A percentile compares a stretch with the other conserved stretches of the same genome.
These are phyloP conservation scores for Apostichopus leukothele DNA, from an alignment of 53 echinoderm and acorn worm species.

Conservation along the genomic window DNA sequence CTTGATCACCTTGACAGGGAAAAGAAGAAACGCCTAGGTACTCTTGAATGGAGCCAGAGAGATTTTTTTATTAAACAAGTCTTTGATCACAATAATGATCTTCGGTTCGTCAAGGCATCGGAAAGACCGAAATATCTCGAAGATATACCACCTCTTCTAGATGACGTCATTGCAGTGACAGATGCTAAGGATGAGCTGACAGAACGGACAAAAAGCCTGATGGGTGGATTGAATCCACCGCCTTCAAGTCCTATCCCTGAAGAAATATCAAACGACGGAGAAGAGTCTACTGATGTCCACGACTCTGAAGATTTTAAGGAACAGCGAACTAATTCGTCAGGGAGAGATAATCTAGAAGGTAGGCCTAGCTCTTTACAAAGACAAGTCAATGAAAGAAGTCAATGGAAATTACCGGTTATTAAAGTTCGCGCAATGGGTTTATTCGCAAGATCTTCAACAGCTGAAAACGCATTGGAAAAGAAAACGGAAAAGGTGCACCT, in stretches of 20 bases:
- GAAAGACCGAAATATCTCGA: constrained; percentile 67
- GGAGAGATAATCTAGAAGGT: background rate
- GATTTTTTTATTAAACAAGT: constrained; percentile 90
- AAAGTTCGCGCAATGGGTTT: constrained; percentile 77
- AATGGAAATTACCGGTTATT: constrained; percentile 56
- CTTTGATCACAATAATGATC: constrained; percentile 80
- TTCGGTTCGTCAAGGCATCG: constrained; percentile 82
- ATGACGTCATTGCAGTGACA: background rate
- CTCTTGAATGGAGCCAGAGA: constrained; percentile 79
- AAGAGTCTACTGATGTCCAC: background rate
- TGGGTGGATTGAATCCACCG: background rate
- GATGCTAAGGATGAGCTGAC: background rate
- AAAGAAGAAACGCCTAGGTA: constrained; percentile 59
- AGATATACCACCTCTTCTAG: background rate
- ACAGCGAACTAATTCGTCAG: background rate
- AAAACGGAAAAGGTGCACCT: background rate
- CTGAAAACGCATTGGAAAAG: background rate
- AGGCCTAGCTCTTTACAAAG: background rate
- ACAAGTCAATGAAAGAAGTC: background rate
- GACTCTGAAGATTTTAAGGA: background rate
- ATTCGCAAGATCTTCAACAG: constrained; percentile 61
- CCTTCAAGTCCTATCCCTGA: constrained; percentile 11
- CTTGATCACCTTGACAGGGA: constrained; percentile 68
- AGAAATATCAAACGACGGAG: background rate
- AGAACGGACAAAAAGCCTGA: background rate